phyloP scores from a whole-genome alignment of 2,113 vertebrate genomes.

The Planiliza haematocheilus region DNA sequence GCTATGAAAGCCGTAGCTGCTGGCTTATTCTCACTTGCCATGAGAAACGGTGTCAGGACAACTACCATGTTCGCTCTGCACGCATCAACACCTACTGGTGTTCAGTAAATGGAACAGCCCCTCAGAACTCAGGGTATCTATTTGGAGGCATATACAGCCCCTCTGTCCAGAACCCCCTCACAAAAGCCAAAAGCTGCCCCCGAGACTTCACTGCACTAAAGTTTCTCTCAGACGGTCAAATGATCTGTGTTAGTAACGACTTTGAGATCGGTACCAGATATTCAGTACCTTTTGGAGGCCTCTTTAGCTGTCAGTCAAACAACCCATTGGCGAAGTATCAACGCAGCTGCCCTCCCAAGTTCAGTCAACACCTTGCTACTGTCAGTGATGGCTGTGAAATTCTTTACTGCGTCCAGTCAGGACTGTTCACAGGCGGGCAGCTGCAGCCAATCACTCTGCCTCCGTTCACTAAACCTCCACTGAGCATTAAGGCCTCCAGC shows the following conservation, averaged over 20 bases:
- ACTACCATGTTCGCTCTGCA: constrained; percentile 82
- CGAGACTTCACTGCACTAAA: constrained; percentile 73
- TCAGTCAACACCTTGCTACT: constrained; percentile 89
- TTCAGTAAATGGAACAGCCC: not conserved
- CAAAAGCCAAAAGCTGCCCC: constrained; percentile 87
- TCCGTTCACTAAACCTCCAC: constrained; percentile 85
- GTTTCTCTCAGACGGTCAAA: constrained; percentile 84
- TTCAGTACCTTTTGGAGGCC: constrained; percentile 88
- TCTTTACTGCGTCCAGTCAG: constrained; percentile 88
- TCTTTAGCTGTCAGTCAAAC: constrained; percentile 90
- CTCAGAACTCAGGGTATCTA: constrained; percentile 83
- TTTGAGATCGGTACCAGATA: constrained; percentile 80
- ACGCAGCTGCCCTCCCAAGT: constrained; percentile 86
- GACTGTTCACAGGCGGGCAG: constrained; percentile 82
- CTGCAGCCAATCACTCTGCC: constrained; percentile 85
- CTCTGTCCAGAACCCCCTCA: constrained; percentile 84
- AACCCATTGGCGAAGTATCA: constrained; percentile 82
- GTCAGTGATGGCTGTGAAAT: constrained; percentile 92
- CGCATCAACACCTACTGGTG: constrained; percentile 89
- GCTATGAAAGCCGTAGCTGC: constrained; percentile 66
- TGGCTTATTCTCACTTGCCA: constrained; percentile 10
- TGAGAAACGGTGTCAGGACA: constrained; percentile 75
- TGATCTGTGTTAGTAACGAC: constrained; percentile 88
- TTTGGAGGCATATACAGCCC: constrained; percentile 90
- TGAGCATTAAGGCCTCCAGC: constrained; percentile 68